Percentiles rank a stretch among this genome's conserved stretches.
Conservation (phyloP, 2,113 vertebrate genomes). For the Telmatochromis brichardi region DNA sequence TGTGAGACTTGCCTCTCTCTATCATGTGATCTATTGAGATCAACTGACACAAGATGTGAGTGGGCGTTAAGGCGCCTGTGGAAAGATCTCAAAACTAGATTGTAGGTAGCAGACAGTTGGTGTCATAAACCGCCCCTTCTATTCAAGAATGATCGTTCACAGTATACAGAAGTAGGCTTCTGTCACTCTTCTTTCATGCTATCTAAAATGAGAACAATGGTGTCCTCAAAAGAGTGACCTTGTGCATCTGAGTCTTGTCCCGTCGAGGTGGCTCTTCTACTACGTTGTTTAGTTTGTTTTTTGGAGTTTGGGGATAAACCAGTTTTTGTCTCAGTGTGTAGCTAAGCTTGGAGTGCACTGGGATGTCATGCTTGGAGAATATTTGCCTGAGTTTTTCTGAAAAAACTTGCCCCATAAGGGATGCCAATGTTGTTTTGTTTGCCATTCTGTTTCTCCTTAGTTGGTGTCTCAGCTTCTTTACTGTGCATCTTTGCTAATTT, state of each 20-base stretch:
- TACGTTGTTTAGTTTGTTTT: background rate
- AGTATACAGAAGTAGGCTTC: background rate
- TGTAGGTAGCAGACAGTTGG: background rate
- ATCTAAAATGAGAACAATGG: background rate
- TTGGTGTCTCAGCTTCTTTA: background rate
- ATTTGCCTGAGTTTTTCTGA: background rate
- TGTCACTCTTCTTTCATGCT: background rate
- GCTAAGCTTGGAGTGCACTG: background rate
- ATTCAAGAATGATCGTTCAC: background rate
- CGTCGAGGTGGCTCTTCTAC: background rate
- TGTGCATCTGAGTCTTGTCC: background rate
- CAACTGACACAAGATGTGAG: background rate
- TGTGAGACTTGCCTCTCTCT: background rate
- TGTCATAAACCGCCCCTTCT: background rate
- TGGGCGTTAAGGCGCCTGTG: background rate
- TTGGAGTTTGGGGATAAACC: background rate
- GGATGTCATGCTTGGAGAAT: background rate
- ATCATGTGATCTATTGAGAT: background rate
- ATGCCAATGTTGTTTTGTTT: background rate
- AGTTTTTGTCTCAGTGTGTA: background rate
- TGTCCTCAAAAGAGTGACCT: background rate
- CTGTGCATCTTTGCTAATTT: background rate
- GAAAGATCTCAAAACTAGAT: background rate
- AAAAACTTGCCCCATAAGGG: background rate
- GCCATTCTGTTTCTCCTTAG: background rate